Evolutionary conservation across 2,113 vertebrate genomes (phyloP), one percentile per base, ranked within the genome.

Genomic region (Cynocephalus volans): DNA sequence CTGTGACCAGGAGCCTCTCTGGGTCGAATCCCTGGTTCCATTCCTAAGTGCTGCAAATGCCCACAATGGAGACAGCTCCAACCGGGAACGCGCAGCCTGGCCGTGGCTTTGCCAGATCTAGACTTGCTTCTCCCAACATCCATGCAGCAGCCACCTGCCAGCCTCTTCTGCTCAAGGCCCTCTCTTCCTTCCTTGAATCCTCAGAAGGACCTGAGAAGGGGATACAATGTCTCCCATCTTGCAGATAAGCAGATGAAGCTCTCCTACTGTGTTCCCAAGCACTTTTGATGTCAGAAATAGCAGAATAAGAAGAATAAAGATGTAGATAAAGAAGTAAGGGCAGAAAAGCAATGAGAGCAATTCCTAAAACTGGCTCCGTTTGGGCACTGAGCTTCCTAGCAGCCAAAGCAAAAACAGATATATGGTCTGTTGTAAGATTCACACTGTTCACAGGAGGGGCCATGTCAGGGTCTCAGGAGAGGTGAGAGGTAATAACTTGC

Each of bases 341-440:
- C 18, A 33, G 33, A 41, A 65, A 80, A 52, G 45, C 6, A 0
- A 0, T 79, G 41, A 14, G 28, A 50, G 21, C 28, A 54, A 21
- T 48, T 81, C 67, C 45, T 92, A 50, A 50, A 83, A 69, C 11
- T 12, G 1, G 21, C 26, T 69, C 80, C 28, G n/a, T 17, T 33
- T 62, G 13, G 79, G 41, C 50, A 31, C 2, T 6, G 50, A 95
- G 75, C 26, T 70, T 26, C 75, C 76, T 21, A 12, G 81, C 41
- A 76, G 45, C 82, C 67, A 85, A 70, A 75, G 95, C 64, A 79
- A 96, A 84, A 80, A 62, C 19, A n/a, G 87, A 67, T 1, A 26
- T 1, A 0, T 6, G 19, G 13, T 52, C 64, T 36, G 11, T 83
- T 54, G 14, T n/a, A 26, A 64, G 72, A 69, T 64, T 23, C 13